A percentile compares a stretch with the other conserved stretches of the same genome.
These are phyloP conservation scores for Vandiemenella viatica DNA, from an alignment of 2,888 invertebrate genomes.

Conservation along the genomic window DNA sequence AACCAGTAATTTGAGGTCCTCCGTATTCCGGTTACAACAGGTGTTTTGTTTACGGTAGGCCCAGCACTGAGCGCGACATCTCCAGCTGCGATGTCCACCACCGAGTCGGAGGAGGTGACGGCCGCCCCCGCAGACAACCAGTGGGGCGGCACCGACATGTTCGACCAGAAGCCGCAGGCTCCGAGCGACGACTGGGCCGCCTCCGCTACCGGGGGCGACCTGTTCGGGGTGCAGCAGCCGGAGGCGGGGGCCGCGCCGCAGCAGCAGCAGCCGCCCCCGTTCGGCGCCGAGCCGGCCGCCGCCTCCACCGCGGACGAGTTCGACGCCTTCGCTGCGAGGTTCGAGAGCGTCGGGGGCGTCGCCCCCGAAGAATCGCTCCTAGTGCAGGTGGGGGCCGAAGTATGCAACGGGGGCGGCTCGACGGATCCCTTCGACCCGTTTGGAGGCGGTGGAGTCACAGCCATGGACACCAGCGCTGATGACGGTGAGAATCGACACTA, in stretches of 20 bases:
- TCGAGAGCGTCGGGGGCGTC: slow-evolving; percentile 40
- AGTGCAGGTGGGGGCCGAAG: slow-evolving; percentile 2
- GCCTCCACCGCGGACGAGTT: slow-evolving; percentile 40
- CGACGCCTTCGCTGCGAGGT: slow-evolving; percentile 80
- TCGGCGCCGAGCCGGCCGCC: not conserved
- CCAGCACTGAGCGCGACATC: too few species aligned
- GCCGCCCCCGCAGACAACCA: not conserved
- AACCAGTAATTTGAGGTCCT: too few species aligned
- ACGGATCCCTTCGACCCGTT: slow-evolving; percentile 34
- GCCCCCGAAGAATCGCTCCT: not conserved
- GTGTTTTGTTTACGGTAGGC: too few species aligned
- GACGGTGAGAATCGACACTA: too few species aligned
- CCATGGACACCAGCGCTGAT: not conserved
- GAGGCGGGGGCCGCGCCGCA: too few species aligned
- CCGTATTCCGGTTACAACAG: too few species aligned
- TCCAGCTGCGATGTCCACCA: too few species aligned
- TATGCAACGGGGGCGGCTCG: not conserved
- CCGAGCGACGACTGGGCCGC: too few species aligned
- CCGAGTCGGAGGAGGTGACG: not conserved
- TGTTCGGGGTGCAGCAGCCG: too few species aligned
- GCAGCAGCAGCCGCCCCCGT: not conserved
- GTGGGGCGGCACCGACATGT: too few species aligned
- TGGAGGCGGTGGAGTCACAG: slow-evolving; percentile 21
- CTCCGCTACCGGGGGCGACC: too few species aligned
- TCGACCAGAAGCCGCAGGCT: too few species aligned